Conservation (phyloP, 1,140 invertebrate genomes). For the Macrosteles quadrilineatus region DNA sequence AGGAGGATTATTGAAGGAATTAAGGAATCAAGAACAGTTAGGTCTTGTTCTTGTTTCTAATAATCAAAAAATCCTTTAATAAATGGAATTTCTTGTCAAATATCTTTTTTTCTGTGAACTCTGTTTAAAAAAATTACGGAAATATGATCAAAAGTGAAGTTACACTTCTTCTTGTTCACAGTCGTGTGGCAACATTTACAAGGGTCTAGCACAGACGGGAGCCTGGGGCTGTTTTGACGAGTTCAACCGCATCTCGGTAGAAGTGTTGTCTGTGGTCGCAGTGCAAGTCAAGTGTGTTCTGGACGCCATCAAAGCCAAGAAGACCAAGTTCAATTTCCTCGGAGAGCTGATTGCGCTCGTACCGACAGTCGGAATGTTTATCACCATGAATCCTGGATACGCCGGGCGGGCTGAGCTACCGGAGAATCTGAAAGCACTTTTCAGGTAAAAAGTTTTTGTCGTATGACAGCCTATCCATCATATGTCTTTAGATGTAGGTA, state of each 20-base stretch:
- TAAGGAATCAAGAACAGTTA: no score
- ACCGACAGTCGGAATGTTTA: slow-evolving; percentile 86
- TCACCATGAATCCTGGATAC: slow-evolving; percentile 95
- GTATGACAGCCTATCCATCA: no score
- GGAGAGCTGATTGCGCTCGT: slow-evolving; percentile 76
- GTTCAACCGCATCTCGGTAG: slow-evolving; percentile 91
- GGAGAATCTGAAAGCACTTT: slow-evolving; percentile 74
- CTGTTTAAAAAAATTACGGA: no score
- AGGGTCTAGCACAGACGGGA: slow-evolving; percentile 88
- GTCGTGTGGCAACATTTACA: slow-evolving; percentile 91
- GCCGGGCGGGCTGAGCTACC: slow-evolving; percentile 84
- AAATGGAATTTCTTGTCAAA: no score
- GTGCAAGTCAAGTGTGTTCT: slow-evolving; percentile 81
- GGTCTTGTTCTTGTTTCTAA: no score
- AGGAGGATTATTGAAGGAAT: no score
- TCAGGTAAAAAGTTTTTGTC: slow-evolving; percentile 61
- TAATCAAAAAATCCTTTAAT: no score
- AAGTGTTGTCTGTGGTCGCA: slow-evolving; percentile 90
- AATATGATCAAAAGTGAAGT: no score
- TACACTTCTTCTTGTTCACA: no score
- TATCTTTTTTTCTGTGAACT: no score
- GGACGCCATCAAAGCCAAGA: slow-evolving; percentile 82
- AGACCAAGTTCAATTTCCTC: slow-evolving; percentile 78
- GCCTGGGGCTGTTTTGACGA: slow-evolving; percentile 96
- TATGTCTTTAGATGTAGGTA: no score